Conservation (phyloP, 2,888 invertebrate species). For the Synergus umbraculus region DNA sequence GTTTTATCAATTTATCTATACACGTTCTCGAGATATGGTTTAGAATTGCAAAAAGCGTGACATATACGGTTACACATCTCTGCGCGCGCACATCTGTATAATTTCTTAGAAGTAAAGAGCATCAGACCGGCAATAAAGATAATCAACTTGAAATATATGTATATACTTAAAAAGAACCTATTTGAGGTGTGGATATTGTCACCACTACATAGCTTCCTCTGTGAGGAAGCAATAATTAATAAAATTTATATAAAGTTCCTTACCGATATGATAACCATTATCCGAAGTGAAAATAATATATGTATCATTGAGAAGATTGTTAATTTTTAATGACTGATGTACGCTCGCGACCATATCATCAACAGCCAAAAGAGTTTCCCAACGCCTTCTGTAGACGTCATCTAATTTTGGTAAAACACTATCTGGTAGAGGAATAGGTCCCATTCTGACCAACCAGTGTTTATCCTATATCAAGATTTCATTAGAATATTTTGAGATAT, state of each 20-base stretch:
- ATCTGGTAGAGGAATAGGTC: constrained; percentile 83
- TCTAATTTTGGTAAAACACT: constrained; percentile 82
- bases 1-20: too few relatives aligned
- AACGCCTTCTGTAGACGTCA: constrained; percentile 84
- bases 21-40: too few relatives aligned
- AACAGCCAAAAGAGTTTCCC: constrained; percentile 90
- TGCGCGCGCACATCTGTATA: too few relatives aligned
- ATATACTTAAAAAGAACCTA: too few relatives aligned
- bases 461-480: constrained; percentile 81
- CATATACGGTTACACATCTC: too few relatives aligned
- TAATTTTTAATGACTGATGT: constrained; percentile 79
- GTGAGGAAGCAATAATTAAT: not conserved
- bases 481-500: not conserved
- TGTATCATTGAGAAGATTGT: constrained; percentile 83
- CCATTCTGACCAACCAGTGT: constrained; percentile 90
- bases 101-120: too few relatives aligned
- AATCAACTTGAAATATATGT: too few relatives aligned
- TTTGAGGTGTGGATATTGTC: too few relatives aligned
- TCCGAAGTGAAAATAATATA: constrained; percentile 92
- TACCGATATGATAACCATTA: constrained; percentile 94
- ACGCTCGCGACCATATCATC: constrained; percentile 89
- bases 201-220: not conserved
- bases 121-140: too few relatives aligned
- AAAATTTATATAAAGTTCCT: constrained; percentile 53
- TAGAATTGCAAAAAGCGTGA: too few relatives aligned